phyloP scores from a whole-genome alignment of 2,888 invertebrate species.

The Colostygia pectinataria region DNA sequence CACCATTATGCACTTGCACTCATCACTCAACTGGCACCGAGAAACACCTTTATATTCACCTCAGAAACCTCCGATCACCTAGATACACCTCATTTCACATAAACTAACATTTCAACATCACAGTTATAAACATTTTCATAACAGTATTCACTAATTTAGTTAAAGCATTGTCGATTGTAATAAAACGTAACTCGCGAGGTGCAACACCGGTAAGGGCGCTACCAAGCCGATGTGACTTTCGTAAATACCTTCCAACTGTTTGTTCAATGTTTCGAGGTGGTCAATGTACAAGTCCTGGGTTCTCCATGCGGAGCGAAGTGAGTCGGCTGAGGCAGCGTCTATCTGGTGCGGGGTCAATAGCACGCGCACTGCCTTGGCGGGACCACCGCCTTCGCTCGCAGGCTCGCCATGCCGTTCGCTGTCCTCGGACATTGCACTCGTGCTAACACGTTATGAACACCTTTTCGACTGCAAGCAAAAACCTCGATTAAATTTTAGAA shows the following conservation, averaged over 20 bases:
- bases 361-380: slow-evolving; percentile 80
- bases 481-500: slow-evolving; percentile 56
- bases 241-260: slow-evolving; percentile 91
- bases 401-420: slow-evolving; percentile 75
- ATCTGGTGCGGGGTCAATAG: slow-evolving; percentile 86
- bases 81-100: slow-evolving; percentile 76
- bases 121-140: slow-evolving; percentile 62
- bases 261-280: slow-evolving; percentile 88
- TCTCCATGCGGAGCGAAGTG: slow-evolving; percentile 87
- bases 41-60: slow-evolving; percentile 64
- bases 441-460: slow-evolving; percentile 65
- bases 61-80: slow-evolving; percentile 66
- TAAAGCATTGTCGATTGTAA: slow-evolving; percentile 81
- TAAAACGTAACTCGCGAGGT: slow-evolving; percentile 68
- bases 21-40: slow-evolving; percentile 66
- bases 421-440: slow-evolving; percentile 82
- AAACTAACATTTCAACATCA: slow-evolving; percentile 64
- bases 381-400: slow-evolving; percentile 77
- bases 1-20: slow-evolving; percentile 54
- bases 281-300: slow-evolving; percentile 90
- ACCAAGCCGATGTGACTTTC: slow-evolving; percentile 76
- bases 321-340: slow-evolving; percentile 84
- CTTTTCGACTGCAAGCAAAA: slow-evolving; percentile 77
- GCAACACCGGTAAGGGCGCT: slow-evolving; percentile 69
- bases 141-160: slow-evolving; percentile 79